These are phyloP conservation scores for Dicerorhinus sumatrensis DNA, from an alignment of 2,113 vertebrate genomes.

Conservation along the genomic window DNA sequence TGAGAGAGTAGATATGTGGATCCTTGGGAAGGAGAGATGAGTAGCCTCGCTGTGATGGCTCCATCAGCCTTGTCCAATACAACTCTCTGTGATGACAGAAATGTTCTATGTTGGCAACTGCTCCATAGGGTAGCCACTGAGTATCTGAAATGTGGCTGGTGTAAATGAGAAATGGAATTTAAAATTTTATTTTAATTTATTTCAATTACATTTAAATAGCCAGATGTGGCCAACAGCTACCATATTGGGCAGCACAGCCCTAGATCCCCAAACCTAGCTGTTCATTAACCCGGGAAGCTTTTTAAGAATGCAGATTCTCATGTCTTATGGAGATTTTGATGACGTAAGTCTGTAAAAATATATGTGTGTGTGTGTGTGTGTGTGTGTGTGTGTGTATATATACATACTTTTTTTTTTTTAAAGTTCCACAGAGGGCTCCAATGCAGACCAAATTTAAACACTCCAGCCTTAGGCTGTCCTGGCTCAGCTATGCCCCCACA, in stretches of 20 bases:
- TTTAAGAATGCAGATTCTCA: background rate
- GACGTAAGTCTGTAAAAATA: too few species aligned
- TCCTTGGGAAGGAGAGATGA: background rate
- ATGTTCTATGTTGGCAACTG: background rate
- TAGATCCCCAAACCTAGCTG: background rate
- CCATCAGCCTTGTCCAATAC: background rate
- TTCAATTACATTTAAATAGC: background rate
- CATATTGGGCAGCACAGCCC: background rate
- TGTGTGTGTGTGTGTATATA: too few species aligned
- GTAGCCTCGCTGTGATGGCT: background rate
- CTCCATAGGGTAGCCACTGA: background rate
- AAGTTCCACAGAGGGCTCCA: background rate
- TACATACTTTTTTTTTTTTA: too few species aligned
- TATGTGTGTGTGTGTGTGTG: too few species aligned
- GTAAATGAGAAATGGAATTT: background rate
- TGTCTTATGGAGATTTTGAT: background rate
- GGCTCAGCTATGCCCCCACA: background rate
- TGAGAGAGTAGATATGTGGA: background rate
- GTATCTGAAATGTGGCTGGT: background rate
- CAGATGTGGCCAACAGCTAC: background rate
- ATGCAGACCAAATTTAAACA: background rate
- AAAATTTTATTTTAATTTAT: slow-evolving; percentile 8
- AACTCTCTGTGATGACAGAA: background rate
- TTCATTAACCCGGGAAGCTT: background rate
- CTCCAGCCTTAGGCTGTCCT: background rate